Base-by-base conservation (phyloP, 92 coral and sea anemone genomes). In the Parazoanthus swiftii region DNA sequence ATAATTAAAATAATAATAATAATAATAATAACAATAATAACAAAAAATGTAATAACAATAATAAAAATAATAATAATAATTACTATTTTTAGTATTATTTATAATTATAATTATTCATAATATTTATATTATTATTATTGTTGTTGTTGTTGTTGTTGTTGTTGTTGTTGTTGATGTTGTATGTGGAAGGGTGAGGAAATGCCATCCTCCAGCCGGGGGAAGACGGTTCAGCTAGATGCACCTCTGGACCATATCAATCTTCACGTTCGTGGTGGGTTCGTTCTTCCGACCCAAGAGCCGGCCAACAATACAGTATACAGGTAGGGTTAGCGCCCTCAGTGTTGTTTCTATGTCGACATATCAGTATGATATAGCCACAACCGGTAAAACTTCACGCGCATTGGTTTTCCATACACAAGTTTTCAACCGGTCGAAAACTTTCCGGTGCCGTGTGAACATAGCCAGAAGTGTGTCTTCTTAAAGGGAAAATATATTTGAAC, bases 251-350 rank as follows among this genome's bases (percentile, higher is more conserved):
- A 97, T 88, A 92, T 97, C 43, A 92, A 94, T 59, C 88, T 97
- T 35, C 98, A 97, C 65, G 92, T 95, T 25, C 94, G 99, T 50
- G 99, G 99, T 13, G 98, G 98, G 58, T 89, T 93, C 90, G 86
- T 95, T 66, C 84, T 97, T 33, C 95, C 99, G 6, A 91, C 92
- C n/a, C 99, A 97, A 85, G 97, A 93, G 77, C 98, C 99, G 18
- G 99, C 99, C 75, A 97, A 91, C 50, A 97, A 97, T 76, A 97
- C 99, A 7, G 91, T 89, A 65, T 90, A 91, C 85, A 97, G 99
- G 99, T 97, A 88, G 72, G 87, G 18, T 0, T 23, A 16, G 3
- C 33, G 33, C 18, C 3, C 70, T 63, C 70, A 14, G 21, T 58
- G 20, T 10, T 10, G 66, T 13, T 58, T 2, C 66, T 58, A 3